Base-by-base conservation (phyloP, 2,888 invertebrate species). In the Teleiodes luculella region DNA sequence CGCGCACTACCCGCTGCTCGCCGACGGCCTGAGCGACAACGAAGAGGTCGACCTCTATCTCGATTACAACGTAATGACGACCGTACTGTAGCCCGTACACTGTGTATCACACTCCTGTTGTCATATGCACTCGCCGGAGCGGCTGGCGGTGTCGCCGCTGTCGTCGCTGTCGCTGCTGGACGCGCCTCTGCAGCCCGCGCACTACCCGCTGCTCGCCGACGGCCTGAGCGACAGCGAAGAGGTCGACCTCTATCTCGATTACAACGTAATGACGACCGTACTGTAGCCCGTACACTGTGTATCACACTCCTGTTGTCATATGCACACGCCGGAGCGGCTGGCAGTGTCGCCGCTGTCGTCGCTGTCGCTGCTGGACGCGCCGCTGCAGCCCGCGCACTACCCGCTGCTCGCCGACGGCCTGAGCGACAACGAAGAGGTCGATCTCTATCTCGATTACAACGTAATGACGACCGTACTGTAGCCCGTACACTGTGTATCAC, bases 361-460 rank as follows among this genome's bases (percentile, higher is more conserved):
- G 3, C 3, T 24, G 24, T 24, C 24, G 3, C 6, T 24, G 6
- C 24, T 24, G 24, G 24, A 68, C 18, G 24, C 52, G 33, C 60
- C 64, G 13, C 73, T 24, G 70, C 72, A 54, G 76, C 2, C 24
- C 18, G 33, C 74, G 74, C 83, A 79, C 74, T 80, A 50, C 52
- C 20, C 20, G 24, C 24, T 20, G 76, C 74, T 84, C 84, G 84
- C 78, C 82, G 49, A 78, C 82, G 60, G 78, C 76, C 52, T 74
- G 70, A 76, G 78, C 69, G 87, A 85, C 71, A 75, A 72, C 59
- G 86, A 86, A 61, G 85, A 86, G 68, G 82, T 83, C 60, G 83
- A 83, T 57, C 76, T 74, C 58, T 76, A 78, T 59, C 74, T 84
- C 60, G 80, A 83, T 64, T 85, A 68, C 18, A 24, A 24, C 24